Percentiles rank a stretch among this genome's conserved stretches.
Evolutionary conservation across 2,888 invertebrate species (phyloP).

Genomic region (Lithophane leautieri): DNA sequence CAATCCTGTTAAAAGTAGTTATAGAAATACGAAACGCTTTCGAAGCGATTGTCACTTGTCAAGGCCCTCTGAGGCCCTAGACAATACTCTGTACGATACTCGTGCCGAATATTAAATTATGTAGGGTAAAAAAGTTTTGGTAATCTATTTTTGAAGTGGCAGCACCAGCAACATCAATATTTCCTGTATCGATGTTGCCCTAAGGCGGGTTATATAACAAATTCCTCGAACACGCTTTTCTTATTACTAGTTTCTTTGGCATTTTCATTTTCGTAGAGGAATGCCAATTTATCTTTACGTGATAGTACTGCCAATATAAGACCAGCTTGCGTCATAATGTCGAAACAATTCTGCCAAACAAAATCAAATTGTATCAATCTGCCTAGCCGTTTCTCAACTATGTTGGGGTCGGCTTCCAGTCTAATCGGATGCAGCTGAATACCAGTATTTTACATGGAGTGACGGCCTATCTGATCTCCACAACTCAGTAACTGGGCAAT

Average conservation of each 20-base stretch:
- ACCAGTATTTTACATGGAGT: no score
- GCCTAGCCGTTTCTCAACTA: no score
- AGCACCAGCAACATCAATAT: conserved; percentile 24
- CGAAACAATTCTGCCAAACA: not conserved
- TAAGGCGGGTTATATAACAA: conserved; percentile 36
- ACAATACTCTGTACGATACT: conserved; percentile 16
- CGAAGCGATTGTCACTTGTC: no score
- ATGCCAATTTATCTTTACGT: conserved; percentile 52
- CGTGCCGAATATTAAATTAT: conserved; percentile 24
- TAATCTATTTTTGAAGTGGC: conserved; percentile 18
- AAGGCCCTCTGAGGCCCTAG: no score
- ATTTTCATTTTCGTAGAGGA: conserved; percentile 38
- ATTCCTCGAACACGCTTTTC: conserved; percentile 26
- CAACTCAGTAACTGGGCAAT: no score
- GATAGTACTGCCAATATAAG: conserved; percentile 29
- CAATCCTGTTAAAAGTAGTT: no score
- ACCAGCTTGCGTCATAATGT: conserved; percentile 9
- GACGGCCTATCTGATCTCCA: no score
- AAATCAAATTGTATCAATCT: conserved; percentile 1
- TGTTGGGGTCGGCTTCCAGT: no score
- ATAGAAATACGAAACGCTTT: no score
- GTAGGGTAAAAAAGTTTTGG: conserved; percentile 9
- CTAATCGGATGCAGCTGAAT: no score
- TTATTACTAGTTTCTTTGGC: conserved; percentile 43
- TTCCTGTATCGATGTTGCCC: conserved; percentile 30